Conservation (phyloP, 1,140 invertebrate genomes). For the Microplitis demolitor region DNA sequence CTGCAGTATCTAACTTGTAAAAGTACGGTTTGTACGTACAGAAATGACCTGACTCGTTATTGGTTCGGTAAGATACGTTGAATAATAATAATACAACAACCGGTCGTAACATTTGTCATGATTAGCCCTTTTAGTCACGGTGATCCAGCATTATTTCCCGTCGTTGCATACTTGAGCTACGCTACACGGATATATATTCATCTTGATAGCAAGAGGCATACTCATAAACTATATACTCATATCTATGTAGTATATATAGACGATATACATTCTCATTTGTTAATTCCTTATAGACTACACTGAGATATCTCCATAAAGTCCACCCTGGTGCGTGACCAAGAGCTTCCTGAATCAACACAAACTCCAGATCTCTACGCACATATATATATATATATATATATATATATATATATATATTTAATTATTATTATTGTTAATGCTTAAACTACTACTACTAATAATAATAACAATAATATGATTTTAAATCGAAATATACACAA, state of each 20-base stretch:
- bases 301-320: neutral
- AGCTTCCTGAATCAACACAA: neutral
- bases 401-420: too few relatives aligned
- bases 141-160: constrained; percentile 45
- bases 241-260: neutral
- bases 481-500: too few relatives aligned
- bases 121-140: constrained; percentile 59
- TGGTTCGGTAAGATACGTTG: neutral
- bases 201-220: neutral
- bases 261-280: neutral
- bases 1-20: too few relatives aligned
- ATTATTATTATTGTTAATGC: too few relatives aligned
- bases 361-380: neutral
- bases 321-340: neutral
- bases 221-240: neutral
- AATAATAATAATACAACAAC: constrained; percentile 1
- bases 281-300: neutral
- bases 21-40: too few relatives aligned
- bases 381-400: too few relatives aligned
- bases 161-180: constrained; percentile 10
- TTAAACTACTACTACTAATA: too few relatives aligned
- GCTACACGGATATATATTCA: neutral
- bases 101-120: constrained; percentile 52
- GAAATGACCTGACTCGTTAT: neutral
- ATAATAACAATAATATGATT: too few relatives aligned